Conservation (phyloP, 30 jellyfish, hydroid and myxozoan genomes). For the Aurelia coerulea region DNA sequence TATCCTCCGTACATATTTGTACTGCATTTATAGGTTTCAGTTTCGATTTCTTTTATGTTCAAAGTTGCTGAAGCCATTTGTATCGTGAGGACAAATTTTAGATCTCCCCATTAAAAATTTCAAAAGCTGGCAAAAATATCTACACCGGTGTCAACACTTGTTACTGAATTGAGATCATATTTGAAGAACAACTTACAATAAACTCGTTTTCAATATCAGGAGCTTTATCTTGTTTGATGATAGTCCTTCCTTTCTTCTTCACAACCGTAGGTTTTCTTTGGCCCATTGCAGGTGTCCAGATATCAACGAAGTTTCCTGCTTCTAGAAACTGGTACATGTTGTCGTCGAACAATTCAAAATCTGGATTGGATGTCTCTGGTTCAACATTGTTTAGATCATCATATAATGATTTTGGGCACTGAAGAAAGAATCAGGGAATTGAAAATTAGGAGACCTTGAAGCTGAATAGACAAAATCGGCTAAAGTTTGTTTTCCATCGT, state of each 20-base stretch:
- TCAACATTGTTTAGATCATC: slow-evolving; percentile 27
- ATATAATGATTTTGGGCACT: slow-evolving; percentile 6
- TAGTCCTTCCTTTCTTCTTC: slow-evolving; percentile 13
- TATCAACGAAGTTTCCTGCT: slow-evolving; percentile 16
- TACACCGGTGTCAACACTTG: no score
- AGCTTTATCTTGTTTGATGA: slow-evolving; percentile 3
- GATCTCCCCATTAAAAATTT: no score
- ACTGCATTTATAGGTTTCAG: no score
- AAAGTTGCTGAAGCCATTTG: no score
- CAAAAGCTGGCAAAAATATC: no score
- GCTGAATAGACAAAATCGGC: no score
- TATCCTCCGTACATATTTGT: no score
- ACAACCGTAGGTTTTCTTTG: slow-evolving; percentile 19
- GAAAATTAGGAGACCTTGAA: not conserved
- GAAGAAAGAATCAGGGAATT: not conserved
- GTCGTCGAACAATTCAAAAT: not conserved
- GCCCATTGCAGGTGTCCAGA: slow-evolving; percentile 21
- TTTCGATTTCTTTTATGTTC: no score
- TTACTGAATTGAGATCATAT: no score
- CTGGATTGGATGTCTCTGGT: slow-evolving; percentile 22
- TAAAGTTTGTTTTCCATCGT: no score
- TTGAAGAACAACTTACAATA: not conserved
- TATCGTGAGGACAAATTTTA: no score
- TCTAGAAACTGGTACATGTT: slow-evolving; percentile 30
- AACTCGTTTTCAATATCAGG: slow-evolving; percentile 53